These are phyloP conservation scores for Sphecodes monilicornis DNA, from an alignment of 2,888 invertebrate genomes.

Conservation along the genomic window DNA sequence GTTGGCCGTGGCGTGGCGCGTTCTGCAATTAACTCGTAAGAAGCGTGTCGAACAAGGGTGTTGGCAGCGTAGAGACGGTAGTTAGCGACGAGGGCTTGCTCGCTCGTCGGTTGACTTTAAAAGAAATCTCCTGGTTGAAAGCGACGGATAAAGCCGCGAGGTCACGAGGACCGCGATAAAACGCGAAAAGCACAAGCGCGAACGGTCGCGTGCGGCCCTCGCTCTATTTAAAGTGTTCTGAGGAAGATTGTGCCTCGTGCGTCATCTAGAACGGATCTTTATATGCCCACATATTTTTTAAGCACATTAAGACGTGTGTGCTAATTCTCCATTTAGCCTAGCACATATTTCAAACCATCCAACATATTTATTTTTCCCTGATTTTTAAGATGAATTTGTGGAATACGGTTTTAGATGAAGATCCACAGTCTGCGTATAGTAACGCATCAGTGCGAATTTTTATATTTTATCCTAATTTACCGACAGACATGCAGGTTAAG, in stretches of 20 bases:
- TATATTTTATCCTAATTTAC: too few species aligned
- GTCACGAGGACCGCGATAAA: constrained; percentile 45
- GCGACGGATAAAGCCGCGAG: constrained; percentile 48
- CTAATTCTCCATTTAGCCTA: not conserved
- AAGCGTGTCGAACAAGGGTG: constrained; percentile 70
- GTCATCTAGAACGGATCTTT: not conserved
- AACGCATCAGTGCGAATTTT: too few species aligned
- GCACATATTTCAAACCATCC: too few species aligned
- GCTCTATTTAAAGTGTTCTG: not conserved
- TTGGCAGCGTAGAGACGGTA: constrained; percentile 27
- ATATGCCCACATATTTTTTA: not conserved
- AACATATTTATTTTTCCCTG: not conserved
- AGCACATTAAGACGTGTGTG: not conserved
- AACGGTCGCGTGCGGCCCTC: not conserved
- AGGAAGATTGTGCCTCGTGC: not conserved
- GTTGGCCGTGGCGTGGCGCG: constrained; percentile 40
- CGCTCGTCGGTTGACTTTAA: constrained; percentile 44
- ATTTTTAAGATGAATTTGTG: too few species aligned
- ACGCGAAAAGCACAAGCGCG: constrained; percentile 30
- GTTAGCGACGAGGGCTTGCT: constrained; percentile 54
- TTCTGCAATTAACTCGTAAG: constrained; percentile 71
- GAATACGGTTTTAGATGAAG: too few species aligned
- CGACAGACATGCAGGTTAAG: too few species aligned
- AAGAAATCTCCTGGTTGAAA: constrained; percentile 61
- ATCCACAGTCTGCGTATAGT: too few species aligned